A percentile compares a stretch with the other conserved stretches of the same genome.
These are phyloP conservation scores for Brachyistius frenatus DNA, from an alignment of 2,113 vertebrate genomes.

Conservation along the genomic window DNA sequence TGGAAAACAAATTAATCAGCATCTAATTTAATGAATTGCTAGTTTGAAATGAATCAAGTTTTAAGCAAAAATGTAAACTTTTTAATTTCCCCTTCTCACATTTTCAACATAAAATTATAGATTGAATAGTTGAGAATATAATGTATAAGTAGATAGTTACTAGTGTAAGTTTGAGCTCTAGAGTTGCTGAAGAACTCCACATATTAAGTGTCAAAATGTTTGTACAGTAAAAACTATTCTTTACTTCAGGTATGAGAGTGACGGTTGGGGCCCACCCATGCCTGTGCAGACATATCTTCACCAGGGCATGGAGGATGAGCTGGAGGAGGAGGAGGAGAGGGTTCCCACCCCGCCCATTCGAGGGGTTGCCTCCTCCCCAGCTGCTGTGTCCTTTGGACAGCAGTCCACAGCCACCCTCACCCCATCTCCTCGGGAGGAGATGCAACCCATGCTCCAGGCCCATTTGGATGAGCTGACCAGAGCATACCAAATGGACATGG, in stretches of 20 bases:
- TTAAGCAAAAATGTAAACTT: no score
- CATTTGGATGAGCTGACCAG: conserved; percentile 96
- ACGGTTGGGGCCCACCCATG: conserved; percentile 95
- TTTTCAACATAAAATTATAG: neutral
- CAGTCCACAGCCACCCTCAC: conserved; percentile 98
- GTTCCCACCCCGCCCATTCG: conserved; percentile 97
- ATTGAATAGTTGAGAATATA: neutral
- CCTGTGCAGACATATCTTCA: conserved; percentile 98
- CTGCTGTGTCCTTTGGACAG: conserved; percentile 96
- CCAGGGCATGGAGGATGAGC: conserved; percentile 97
- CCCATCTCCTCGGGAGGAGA: conserved; percentile 95
- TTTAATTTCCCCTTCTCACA: neutral
- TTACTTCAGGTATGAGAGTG: conserved; percentile 92
- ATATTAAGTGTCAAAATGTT: neutral
- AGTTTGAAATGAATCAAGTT: no score
- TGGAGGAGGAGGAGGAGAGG: conserved; percentile 97
- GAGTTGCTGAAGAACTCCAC: neutral
- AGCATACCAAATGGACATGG: conserved; percentile 98
- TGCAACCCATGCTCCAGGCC: conserved; percentile 97
- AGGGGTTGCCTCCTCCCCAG: conserved; percentile 97
- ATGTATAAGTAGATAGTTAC: neutral
- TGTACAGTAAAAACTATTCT: neutral
- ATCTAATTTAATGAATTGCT: no score
- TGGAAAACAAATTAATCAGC: no score
- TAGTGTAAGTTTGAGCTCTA: no score